Percentiles rank a stretch among this genome's conserved stretches.
phyloP scores from a whole-genome alignment of 2,797 vertebrate species.

The Carapus acus region DNA sequence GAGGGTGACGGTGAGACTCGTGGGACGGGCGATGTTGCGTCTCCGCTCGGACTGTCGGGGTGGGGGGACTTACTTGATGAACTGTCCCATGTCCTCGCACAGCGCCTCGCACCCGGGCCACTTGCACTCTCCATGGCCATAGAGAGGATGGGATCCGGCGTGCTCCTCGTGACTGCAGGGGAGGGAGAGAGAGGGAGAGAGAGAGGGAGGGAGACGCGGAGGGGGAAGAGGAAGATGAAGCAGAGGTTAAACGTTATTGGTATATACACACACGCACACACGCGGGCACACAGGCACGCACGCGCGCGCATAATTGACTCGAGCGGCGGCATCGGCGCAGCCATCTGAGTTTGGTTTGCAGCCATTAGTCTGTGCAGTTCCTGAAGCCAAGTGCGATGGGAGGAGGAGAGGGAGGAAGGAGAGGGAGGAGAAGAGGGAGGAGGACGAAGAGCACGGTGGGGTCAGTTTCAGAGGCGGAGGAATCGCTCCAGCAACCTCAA shows the following conservation, averaged over 20 bases:
- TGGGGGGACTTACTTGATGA: conserved; percentile 98
- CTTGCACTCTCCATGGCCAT: conserved; percentile 97
- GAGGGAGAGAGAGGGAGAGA: conserved; percentile 2
- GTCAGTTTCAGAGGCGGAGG: conserved; percentile 68
- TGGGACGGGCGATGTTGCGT: too few species aligned
- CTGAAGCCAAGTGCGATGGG: conserved; percentile 58
- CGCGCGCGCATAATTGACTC: conserved; percentile 28
- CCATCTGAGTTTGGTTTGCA: conserved; percentile 66
- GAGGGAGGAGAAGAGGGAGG: too few species aligned
- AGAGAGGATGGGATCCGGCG: conserved; percentile 88
- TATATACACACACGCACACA: conserved; percentile 16
- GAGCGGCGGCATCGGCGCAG: conserved; percentile 31
- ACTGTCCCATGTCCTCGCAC: conserved; percentile 97
- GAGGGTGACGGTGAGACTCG: too few species aligned
- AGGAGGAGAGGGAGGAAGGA: too few species aligned
- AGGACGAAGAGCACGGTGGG: conserved; percentile 61
- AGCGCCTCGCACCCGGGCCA: conserved; percentile 99
- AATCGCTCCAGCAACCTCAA: conserved; percentile 64
- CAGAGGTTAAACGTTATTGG: neutral
- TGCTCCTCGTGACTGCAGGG: conserved; percentile 81
- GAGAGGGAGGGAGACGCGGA: neutral
- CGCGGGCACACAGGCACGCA: conserved; percentile 21
- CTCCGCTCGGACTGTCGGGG: too few species aligned
- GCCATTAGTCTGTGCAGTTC: conserved; percentile 57
- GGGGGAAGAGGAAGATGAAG: conserved; percentile 6